Base-by-base conservation (phyloP, 2,797 vertebrate species). In the Fringilla coelebs region DNA sequence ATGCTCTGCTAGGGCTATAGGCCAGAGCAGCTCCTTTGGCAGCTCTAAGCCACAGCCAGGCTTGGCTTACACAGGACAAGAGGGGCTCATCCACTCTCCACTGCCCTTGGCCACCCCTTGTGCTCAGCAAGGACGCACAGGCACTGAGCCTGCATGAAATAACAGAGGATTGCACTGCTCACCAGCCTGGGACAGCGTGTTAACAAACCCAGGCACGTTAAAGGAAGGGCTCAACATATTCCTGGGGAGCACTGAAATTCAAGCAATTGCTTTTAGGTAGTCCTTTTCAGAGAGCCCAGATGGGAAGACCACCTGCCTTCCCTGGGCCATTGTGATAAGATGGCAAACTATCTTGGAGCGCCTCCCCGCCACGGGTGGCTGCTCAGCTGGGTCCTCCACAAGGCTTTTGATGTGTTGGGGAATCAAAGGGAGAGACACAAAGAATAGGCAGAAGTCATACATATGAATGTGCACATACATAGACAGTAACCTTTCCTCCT, bases 401-500 rank as follows among this genome's bases (percentile, higher is more conserved):
- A 55, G 58, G 43, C 74, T 93, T 94, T 83, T 93, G 82, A 86
- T 86, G 77, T 79, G 87, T 36, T 62, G 88, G 84, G 85, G 67
- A 87, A 79, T 89, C 78, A 76, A 90, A 79, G 62, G n/a, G 73
- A 76, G 67, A 83, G 55, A 41, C 58, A 66, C 72, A 73, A 72
- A 90, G 80, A 89, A 76, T 66, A 90, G 73, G 86, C 71, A 84
- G 73, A 85, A 94, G 66, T 96, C 89, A 79, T 89, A 68, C 89
- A 94, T 96, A 92, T 92, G 90, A 94, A 96, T 88, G 80, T 62
- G 34, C 89, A 67, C 83, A 93, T 90, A 38, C 68, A 77, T 41
- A 93, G 90, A 66, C 63, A 96, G 96, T 98, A 98, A 98, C 98
- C 98, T 98, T 99, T 98, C 87, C 67, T 96, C 66, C 96, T 97